Conservation (phyloP, 2,113 vertebrate genomes). For the Hymenochirus boettgeri region DNA sequence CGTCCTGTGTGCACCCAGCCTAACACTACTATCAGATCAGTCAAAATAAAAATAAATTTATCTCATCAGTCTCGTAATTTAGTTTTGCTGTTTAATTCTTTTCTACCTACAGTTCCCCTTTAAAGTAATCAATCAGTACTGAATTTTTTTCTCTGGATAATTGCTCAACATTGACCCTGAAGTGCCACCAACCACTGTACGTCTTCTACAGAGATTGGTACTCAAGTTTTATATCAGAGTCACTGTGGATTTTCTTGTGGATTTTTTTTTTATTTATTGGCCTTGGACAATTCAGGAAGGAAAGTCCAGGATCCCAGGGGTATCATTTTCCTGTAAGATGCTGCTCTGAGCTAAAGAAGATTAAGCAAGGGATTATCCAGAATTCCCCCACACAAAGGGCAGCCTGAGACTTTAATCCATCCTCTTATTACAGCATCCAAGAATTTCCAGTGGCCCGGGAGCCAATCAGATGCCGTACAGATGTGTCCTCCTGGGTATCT, state of each 20-base stretch:
- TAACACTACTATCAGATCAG: too few species aligned
- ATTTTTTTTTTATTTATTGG: constrained; percentile 12
- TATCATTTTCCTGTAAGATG: constrained; percentile 40
- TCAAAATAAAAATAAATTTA: too few species aligned
- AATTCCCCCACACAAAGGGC: constrained; percentile 36
- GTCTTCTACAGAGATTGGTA: too few species aligned
- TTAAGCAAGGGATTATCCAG: constrained; percentile 40
- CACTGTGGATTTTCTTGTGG: constrained; percentile 10
- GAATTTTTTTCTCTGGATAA: too few species aligned
- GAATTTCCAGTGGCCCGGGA: constrained; percentile 3
- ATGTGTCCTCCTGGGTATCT: neutral
- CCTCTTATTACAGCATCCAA: constrained; percentile 32
- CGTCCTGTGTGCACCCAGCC: too few species aligned
- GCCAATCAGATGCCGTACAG: constrained; percentile 24
- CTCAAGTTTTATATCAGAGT: neutral
- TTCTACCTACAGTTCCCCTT: too few species aligned
- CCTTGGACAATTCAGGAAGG: constrained; percentile 30
- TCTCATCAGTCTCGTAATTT: too few species aligned
- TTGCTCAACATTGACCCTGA: neutral
- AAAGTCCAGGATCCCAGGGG: constrained; percentile 36
- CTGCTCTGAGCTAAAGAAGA: constrained; percentile 39
- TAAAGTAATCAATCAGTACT: too few species aligned
- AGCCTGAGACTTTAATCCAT: constrained; percentile 40
- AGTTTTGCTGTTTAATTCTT: too few species aligned
- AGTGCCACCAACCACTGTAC: neutral